Base-by-base conservation (phyloP, 1,140 invertebrate species). In the Lepidurus arcticus region DNA sequence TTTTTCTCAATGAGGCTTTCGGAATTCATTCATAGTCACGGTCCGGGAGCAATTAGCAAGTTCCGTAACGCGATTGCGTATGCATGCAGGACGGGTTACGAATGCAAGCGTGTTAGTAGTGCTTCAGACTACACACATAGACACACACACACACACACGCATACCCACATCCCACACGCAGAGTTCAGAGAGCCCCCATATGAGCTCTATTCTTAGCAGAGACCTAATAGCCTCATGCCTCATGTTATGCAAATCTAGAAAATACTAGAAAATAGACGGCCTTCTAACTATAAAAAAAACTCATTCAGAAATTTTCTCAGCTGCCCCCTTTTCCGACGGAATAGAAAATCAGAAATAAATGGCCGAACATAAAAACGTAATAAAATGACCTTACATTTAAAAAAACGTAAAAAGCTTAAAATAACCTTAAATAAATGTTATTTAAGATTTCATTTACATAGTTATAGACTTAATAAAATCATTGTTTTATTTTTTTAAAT, bases 11-110 rank as follows among this genome's bases (percentile, higher is more conserved):
- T 65, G 53, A 65, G 53, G 53, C 53, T 65, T 65, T 65, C 16
- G 53, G 53, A 65, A 65, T 65, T 65, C 53, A 65, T 65, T 65
- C 53, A 65, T 65, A 65, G 53, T 65, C 53, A 65, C 53, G 53
- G 53, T 65, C 13, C 53, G 53, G 34, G 21, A 13, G 53, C 53
- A 65, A 65, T 65, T 65, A 65, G 53, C 53, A n/a, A 34, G 53
- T 16, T 65, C 13, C 53, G 53, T 65, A 65, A 65, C 53, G 53
- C 53, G 53, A 65, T 65, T 65, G 53, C 53, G 53, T 65, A 65
- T 65, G 53, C 53, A 65, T 65, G 53, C 53, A 65, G 53, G 53
- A 65, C 53, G 53, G 53, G 53, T 65, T 65, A 65, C 53, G 13
- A n/a, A 65, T 9, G 53, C 53, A 65, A 65, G 16, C 53, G 2